A percentile compares a stretch with the other conserved stretches of the same genome.
Evolutionary conservation across 2,113 vertebrate species (phyloP).

Genomic region (Lampris megalopsis): DNA sequence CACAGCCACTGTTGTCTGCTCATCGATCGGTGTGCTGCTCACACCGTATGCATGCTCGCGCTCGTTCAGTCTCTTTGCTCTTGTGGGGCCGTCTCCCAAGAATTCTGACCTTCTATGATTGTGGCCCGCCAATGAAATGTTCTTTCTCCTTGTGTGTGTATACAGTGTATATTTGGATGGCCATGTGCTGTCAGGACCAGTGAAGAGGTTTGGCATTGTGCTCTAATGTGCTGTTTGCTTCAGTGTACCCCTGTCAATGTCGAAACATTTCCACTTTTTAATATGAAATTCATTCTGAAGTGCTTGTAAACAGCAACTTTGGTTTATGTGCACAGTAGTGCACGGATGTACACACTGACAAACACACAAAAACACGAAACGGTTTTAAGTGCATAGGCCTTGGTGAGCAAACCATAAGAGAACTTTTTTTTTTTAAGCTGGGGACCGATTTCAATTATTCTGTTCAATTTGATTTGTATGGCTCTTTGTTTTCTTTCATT

Average conservation of each 20-base stretch:
- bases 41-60: conserved; percentile 50
- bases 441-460: conserved; percentile 54
- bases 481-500: conserved; percentile 21
- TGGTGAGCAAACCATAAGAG: conserved; percentile 64
- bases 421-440: conserved; percentile 42
- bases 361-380: conserved; percentile 40
- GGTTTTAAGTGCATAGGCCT: conserved; percentile 61
- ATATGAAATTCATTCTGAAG: conserved; percentile 70
- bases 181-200: conserved; percentile 70
- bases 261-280: conserved; percentile 67
- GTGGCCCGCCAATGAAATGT: conserved; percentile 70
- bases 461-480: conserved; percentile 44
- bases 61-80: conserved; percentile 65
- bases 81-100: conserved; percentile 59
- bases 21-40: conserved; percentile 68
- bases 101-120: conserved; percentile 79
- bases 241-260: conserved; percentile 75
- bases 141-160: conserved; percentile 66
- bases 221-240: conserved; percentile 73
- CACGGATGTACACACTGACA: not conserved
- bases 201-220: conserved; percentile 81
- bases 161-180: conserved; percentile 63
- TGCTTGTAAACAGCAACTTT: conserved; percentile 68
- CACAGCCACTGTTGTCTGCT: conserved; percentile 46
- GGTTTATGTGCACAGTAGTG: conserved; percentile 31